Evolutionary conservation across 1,140 invertebrate species (phyloP).

Genomic region (Drosophila nasuta): DNA sequence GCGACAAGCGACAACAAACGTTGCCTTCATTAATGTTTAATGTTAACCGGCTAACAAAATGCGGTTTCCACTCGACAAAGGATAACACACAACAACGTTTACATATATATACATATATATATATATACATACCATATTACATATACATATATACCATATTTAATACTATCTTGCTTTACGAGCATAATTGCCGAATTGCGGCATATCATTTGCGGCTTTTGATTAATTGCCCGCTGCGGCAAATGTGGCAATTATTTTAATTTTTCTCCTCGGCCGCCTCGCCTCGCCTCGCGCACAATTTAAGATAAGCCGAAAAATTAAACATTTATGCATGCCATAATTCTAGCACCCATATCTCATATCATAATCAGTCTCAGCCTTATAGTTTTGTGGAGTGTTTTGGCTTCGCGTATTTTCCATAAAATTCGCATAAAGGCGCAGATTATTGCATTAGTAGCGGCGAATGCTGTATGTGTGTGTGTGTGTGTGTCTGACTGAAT

Average conservation of each 20-base stretch:
- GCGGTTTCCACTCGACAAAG: conserved; percentile 10
- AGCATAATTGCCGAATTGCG: conserved; percentile 61
- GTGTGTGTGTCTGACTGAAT: conserved; percentile 20
- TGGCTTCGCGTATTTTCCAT: conserved; percentile 55
- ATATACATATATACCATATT: too few relatives aligned
- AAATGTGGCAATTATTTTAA: conserved; percentile 82
- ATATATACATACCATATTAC: not conserved
- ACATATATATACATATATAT: too few relatives aligned
- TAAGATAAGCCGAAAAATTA: conserved; percentile 60
- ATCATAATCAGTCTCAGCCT: conserved; percentile 23
- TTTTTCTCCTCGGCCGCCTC: conserved; percentile 34
- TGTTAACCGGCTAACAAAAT: conserved; percentile 50
- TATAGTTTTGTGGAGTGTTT: conserved; percentile 16
- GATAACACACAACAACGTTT: not conserved
- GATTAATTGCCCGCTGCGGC: conserved; percentile 75
- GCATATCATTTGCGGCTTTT: conserved; percentile 64
- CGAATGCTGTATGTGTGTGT: conserved; percentile 29
- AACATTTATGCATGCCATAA: conserved; percentile 70
- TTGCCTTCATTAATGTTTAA: conserved; percentile 56
- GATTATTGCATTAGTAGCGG: conserved; percentile 45
- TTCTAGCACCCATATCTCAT: conserved; percentile 44
- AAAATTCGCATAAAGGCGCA: conserved; percentile 64
- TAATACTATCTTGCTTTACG: conserved; percentile 19
- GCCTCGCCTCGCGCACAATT: conserved; percentile 56
- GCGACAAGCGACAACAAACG: conserved; percentile 22